phyloP scores from a whole-genome alignment of 2,888 invertebrate genomes.

The Rhagium mordax region DNA sequence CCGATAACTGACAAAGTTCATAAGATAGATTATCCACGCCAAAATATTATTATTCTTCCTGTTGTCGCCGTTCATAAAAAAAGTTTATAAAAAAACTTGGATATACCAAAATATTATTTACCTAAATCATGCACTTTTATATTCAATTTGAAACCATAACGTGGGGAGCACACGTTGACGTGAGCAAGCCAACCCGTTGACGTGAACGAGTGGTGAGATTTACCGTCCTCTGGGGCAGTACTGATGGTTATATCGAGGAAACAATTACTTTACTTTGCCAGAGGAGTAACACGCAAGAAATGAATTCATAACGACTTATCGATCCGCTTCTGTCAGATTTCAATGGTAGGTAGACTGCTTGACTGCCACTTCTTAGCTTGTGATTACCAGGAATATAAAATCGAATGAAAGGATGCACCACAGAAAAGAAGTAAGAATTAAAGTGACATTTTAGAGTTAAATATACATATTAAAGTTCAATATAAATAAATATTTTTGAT shows the following conservation, averaged over 20 bases:
- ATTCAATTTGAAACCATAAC: background rate
- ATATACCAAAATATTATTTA: too few relatives aligned
- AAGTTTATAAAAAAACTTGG: too few relatives aligned
- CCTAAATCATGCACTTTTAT: too few relatives aligned
- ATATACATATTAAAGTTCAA: too few relatives aligned
- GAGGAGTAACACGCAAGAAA: conserved; percentile 56
- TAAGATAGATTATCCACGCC: too few relatives aligned
- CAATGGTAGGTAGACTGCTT: background rate
- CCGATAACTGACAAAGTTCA: too few relatives aligned
- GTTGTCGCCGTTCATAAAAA: too few relatives aligned
- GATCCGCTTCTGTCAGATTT: conserved; percentile 39
- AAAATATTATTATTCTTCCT: too few relatives aligned
- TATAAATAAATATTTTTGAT: too few relatives aligned
- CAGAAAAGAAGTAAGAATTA: background rate
- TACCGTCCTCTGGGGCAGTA: conserved; percentile 48
- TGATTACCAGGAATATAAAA: background rate
- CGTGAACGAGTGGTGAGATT: conserved; percentile 45
- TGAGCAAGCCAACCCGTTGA: conserved; percentile 24
- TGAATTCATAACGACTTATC: conserved; percentile 59
- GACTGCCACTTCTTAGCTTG: background rate
- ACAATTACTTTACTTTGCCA: conserved; percentile 57
- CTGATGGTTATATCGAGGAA: conserved; percentile 55
- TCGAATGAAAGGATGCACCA: background rate
- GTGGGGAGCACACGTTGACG: conserved; percentile 14
- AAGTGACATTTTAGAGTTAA: too few relatives aligned